Evolutionary conservation across 2,888 invertebrate species (phyloP), one percentile per base, ranked within the genome.

Genomic region (Drosophila siamana): DNA sequence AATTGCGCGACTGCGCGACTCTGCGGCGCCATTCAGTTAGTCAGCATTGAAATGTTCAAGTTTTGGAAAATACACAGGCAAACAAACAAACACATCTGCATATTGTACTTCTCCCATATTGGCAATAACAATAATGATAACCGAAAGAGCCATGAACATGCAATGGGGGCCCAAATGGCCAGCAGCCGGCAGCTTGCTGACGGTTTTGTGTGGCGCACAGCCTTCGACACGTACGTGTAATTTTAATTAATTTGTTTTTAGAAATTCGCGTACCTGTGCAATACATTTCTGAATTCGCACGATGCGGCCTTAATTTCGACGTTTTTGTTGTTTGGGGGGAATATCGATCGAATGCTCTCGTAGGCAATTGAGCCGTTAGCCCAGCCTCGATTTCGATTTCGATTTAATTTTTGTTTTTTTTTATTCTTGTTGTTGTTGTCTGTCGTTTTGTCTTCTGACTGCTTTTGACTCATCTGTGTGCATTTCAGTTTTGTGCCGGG

Each of bases 181-280:
- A 62, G 63, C 28, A 50, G 40, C 59, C 38, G 40, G 7, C n/a
- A 33, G 5, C 4, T 33, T 33, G 30, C 11, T 30, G 26, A 24
- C 7, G 24, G 6, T 38, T 40, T 33, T n/a, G n/a, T n/a, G 41
- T 60, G 64, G 62, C 69, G 70, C 64, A 86, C 88, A 78, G 66
- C 88, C 86, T 87, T 80, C 83, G 68, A 64, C 80, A 67, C 82
- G 83, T 84, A 86, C 75, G 69, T 84, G 83, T 88, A 86, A 74
- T 86, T 83, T 83, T 84, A 86, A 88, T 88, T 83, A 88, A 88
- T 84, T 78, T 84, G 68, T 57, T 84, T 74, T 69, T 74, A 63
- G 81, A 83, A 77, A 64, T 57, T 59, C 50, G 60, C 69, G 43
- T 62, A 70, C 47, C 60, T 68, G 67, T 64, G 65, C 85, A 83